phyloP scores from a whole-genome alignment of 2,797 vertebrate species.

The Rhincodon typus region DNA sequence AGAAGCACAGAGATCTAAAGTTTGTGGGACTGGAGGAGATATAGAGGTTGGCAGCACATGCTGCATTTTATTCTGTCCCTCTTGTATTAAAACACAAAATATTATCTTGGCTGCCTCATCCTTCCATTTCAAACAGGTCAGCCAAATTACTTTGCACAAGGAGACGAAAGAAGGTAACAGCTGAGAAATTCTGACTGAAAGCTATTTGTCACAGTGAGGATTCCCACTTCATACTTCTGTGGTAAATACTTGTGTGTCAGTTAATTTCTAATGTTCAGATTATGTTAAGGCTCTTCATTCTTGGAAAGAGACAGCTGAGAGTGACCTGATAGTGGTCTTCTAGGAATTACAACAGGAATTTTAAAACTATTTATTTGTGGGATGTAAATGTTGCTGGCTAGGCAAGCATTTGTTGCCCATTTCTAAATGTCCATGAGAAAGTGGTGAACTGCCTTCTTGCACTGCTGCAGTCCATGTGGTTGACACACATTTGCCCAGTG shows the following conservation, averaged over 20 bases:
- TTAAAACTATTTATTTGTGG: no score
- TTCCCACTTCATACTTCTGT: not conserved
- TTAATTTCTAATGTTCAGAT: not conserved
- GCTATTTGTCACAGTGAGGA: not conserved
- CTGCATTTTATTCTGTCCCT: not conserved
- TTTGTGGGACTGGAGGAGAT: not conserved
- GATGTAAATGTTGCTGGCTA: no score
- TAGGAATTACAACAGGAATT: not conserved
- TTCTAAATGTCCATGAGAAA: no score
- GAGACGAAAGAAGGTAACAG: not conserved
- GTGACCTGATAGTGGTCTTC: not conserved
- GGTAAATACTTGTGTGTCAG: not conserved
- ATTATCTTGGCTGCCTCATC: not conserved
- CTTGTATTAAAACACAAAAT: not conserved
- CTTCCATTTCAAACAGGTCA: not conserved
- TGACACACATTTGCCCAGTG: no score
- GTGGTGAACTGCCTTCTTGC: no score
- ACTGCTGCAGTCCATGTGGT: no score
- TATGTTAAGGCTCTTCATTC: not conserved
- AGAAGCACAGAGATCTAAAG: not conserved
- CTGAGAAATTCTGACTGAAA: not conserved
- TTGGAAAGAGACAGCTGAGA: not conserved
- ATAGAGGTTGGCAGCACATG: not conserved
- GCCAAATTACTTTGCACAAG: slow-evolving; percentile 5
- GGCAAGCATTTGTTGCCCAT: no score